These are phyloP conservation scores for Lepidotrigona ventralis DNA, from an alignment of 1,140 invertebrate genomes.

Conservation along the genomic window DNA sequence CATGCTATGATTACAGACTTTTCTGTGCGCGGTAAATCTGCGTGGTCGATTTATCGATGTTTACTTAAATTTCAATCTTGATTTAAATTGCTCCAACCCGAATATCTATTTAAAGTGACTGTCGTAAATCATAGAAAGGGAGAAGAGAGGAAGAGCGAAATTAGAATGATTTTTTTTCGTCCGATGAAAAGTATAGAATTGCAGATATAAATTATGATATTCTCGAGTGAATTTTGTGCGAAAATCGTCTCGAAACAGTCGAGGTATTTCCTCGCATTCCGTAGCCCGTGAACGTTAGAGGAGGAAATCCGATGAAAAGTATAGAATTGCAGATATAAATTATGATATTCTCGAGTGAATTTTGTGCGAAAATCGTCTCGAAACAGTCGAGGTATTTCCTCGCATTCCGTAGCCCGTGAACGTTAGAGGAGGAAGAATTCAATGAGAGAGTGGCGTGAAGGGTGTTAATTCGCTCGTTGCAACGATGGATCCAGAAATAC, in stretches of 20 bases:
- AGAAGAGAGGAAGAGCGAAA: not conserved
- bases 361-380: not conserved
- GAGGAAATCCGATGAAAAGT: no score
- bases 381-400: not conserved
- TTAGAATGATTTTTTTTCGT: not conserved
- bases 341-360: not conserved
- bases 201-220: not conserved
- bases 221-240: not conserved
- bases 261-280: not conserved
- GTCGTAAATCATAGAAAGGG: not conserved
- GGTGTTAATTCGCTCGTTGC: conserved; percentile 36
- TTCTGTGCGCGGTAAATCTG: conserved; percentile 24
- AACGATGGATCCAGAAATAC: conserved; percentile 46
- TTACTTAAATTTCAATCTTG: conserved; percentile 34
- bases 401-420: not conserved
- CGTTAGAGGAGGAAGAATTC: not conserved
- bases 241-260: not conserved
- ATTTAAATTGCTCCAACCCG: not conserved
- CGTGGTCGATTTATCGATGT: conserved; percentile 39
- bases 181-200: not conserved
- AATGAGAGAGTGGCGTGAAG: not conserved
- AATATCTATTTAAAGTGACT: not conserved
- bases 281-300: not conserved
- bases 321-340: not conserved
- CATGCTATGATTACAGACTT: conserved; percentile 22